Evolutionary conservation across 1,140 invertebrate species (phyloP).

Genomic region (Stegodyphus dumicola): DNA sequence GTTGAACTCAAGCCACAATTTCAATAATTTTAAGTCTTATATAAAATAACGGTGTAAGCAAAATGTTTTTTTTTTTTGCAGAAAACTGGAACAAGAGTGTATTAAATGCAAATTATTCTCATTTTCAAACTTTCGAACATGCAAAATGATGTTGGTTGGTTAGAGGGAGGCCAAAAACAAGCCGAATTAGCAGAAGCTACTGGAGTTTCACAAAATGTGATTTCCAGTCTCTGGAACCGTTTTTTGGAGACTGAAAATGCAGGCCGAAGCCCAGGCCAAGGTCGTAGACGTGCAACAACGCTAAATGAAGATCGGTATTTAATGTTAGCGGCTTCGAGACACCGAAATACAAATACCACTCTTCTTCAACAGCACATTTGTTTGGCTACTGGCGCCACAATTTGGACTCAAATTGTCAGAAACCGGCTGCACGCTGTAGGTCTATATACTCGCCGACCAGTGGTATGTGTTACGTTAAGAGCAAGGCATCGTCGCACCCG

Average conservation of each 20-base stretch:
- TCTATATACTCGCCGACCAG: not conserved
- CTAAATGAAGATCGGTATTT: not conserved
- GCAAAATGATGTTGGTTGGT: not conserved
- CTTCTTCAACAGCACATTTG: not conserved
- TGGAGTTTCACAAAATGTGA: not conserved
- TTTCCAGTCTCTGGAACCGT: not conserved
- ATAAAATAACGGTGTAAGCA: not conserved
- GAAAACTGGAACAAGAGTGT: not conserved
- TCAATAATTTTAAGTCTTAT: no score
- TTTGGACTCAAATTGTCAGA: not conserved
- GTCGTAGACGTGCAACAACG: not conserved
- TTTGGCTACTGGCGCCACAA: not conserved
- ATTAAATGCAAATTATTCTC: not conserved
- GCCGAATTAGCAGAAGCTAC: not conserved
- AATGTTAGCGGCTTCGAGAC: not conserved
- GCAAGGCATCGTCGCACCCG: not conserved
- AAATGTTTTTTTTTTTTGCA: not conserved
- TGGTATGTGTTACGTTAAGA: not conserved
- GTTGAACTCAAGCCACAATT: no score
- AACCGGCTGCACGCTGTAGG: not conserved
- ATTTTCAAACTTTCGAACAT: not conserved
- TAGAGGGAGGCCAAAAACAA: no score
- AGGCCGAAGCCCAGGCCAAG: not conserved
- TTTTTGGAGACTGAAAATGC: slow-evolving; percentile 8
- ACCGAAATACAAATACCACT: not conserved